Base-by-base conservation (phyloP, 2,797 vertebrate species). In the Pangasius mekongensis region DNA sequence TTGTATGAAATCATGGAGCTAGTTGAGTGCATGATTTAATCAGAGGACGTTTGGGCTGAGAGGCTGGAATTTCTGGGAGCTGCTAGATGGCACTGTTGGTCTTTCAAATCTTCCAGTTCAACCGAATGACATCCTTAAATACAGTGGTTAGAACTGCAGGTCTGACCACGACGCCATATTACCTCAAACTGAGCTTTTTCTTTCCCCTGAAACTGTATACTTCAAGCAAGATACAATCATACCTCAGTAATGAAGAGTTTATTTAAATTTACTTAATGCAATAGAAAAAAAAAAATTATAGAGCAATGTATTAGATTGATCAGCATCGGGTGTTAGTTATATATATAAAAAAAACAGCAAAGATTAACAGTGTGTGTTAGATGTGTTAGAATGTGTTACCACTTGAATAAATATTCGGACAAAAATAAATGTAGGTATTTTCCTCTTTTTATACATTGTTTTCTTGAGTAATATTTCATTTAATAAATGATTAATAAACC, bases 71-170 rank as follows among this genome's bases (percentile, higher is more conserved):
- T 67, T 82, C 86, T 66, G 20, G 74, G 89, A 86, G 73, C 94
- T 94, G 94, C 91, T 93, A 96, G 96, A 94, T 94, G 95, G 95
- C 95, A 95, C 92, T 95, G 88, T 92, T 94, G 95, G 83, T 94
- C 95, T 90, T 92, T 93, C 87, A 78, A 86, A 93, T 64, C 36
- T 36, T 86, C 16, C 30, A 43, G 43, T 54, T 22, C 30, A 87
- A 33, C 58, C 76, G 36, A 43, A 90, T 36, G 56, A 56, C n/a
- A 24, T 30, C 58, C 54, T 81, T 62, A 62, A 60, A 43, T 43
- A 36, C 24, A n/a, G 2, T n/a, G 22, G 36, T 62, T 43, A 64
- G 39, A 22, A 60, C 0, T 62, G 56, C 13, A n/a, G 24, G 16
- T 30, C 60, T 30, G 81, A 66, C 27, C 39, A 20, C 39, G 10